These are phyloP conservation scores for Takifugu ocellatus DNA, from an alignment of 2,797 vertebrate genomes.

Conservation along the genomic window DNA sequence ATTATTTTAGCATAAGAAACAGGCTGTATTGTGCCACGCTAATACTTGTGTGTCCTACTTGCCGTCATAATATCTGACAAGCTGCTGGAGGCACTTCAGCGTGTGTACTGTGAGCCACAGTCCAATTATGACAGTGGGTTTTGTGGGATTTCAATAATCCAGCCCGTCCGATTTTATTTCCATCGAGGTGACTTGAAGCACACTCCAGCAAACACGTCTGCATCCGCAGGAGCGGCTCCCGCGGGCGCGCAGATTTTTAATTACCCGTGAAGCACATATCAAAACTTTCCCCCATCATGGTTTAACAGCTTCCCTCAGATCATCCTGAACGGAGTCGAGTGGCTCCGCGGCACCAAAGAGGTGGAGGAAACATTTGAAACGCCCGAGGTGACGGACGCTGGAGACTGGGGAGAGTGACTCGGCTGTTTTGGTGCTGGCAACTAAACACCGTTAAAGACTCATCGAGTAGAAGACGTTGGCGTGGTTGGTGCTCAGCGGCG, in stretches of 20 bases:
- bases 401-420: slow-evolving; percentile 6
- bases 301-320: slow-evolving; percentile 33
- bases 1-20: slow-evolving; percentile 60
- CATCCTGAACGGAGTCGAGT: slow-evolving; percentile 28
- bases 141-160: slow-evolving; percentile 29
- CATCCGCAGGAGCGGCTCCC: slow-evolving; percentile 18
- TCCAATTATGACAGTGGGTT: slow-evolving; percentile 20
- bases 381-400: slow-evolving; percentile 17
- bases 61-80: slow-evolving; percentile 39
- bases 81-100: slow-evolving; percentile 30
- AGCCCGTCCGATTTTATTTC: slow-evolving; percentile 24
- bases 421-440: slow-evolving; percentile 4
- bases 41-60: slow-evolving; percentile 25
- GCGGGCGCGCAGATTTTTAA: slow-evolving; percentile 42
- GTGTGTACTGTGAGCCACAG: slow-evolving; percentile 3
- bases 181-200: slow-evolving; percentile 39
- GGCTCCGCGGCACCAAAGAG: slow-evolving; percentile 9
- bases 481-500: slow-evolving; percentile 34
- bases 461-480: slow-evolving; percentile 43
- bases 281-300: slow-evolving; percentile 40
- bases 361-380: slow-evolving; percentile 14
- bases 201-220: slow-evolving; percentile 20
- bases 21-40: slow-evolving; percentile 32
- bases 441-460: slow-evolving; percentile 18
- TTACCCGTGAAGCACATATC: slow-evolving; percentile 51